Evolutionary conservation across 2,113 vertebrate genomes (phyloP).

Genomic region (Microtus ochrogaster): DNA sequence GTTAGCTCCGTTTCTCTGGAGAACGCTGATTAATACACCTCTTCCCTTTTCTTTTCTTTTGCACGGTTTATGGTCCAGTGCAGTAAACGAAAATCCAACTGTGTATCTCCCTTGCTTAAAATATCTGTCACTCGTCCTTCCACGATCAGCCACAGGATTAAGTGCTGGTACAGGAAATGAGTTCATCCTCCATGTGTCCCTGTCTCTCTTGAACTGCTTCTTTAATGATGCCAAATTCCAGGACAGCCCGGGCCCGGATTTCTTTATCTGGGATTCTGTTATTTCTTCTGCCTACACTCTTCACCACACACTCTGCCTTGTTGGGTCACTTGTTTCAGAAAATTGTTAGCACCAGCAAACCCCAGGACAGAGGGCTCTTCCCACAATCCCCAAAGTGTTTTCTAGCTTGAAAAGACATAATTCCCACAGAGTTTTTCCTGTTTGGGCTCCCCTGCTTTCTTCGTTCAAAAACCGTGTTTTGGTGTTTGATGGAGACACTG

Average conservation of each 20-base stretch:
- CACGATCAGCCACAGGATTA: not conserved
- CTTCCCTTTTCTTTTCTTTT: not conserved
- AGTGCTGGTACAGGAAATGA: constrained; percentile 3
- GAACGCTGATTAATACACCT: not conserved
- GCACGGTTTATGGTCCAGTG: not conserved
- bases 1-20: not conserved
- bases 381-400: constrained; percentile 17
- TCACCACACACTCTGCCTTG: not conserved
- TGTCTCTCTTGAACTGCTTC: not conserved
- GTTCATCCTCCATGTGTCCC: not conserved
- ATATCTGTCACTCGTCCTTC: not conserved
- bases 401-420: constrained; percentile 54
- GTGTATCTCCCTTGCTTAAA: not conserved
- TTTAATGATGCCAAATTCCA: constrained; percentile 17
- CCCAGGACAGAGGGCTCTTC: not conserved
- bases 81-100: not conserved
- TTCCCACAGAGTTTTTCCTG: constrained; percentile 60
- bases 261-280: not conserved
- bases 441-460: constrained; percentile 54
- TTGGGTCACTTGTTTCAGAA: constrained; percentile 20
- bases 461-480: not conserved
- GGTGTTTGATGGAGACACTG: constrained; percentile 44
- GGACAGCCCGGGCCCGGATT: not conserved
- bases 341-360: constrained; percentile 4
- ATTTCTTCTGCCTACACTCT: constrained; percentile 31